phyloP scores from a whole-genome alignment of 2,113 vertebrate genomes.

The Etheostoma cragini region DNA sequence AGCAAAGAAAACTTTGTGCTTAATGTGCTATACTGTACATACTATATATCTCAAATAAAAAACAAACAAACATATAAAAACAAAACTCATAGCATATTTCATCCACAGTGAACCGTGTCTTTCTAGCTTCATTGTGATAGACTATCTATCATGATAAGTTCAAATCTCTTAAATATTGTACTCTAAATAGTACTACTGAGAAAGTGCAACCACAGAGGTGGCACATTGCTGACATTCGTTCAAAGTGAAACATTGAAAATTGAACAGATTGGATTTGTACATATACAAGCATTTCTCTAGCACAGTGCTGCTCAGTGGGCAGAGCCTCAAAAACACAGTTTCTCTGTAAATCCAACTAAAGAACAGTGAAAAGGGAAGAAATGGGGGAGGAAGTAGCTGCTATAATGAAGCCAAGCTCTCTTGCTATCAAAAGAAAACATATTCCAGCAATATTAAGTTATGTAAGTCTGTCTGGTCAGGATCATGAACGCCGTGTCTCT shows the following conservation, averaged over 20 bases:
- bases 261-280: neutral
- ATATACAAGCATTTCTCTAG: neutral
- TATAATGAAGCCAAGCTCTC: neutral
- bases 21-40: slow-evolving; percentile 19
- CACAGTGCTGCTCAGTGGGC: neutral
- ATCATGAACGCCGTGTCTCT: neutral
- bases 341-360: neutral
- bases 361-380: neutral
- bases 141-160: slow-evolving; percentile 61
- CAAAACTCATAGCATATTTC: slow-evolving; percentile 66
- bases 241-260: slow-evolving; percentile 51
- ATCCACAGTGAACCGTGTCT: slow-evolving; percentile 47
- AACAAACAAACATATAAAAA: slow-evolving; percentile 18
- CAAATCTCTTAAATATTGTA: slow-evolving; percentile 63
- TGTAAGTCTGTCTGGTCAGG: too few species aligned
- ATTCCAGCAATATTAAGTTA: neutral
- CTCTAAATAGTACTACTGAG: slow-evolving; percentile 75
- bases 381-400: neutral
- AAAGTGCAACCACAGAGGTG: slow-evolving; percentile 42
- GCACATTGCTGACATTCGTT: slow-evolving; percentile 54
- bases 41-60: slow-evolving; percentile 18
- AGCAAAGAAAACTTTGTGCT: slow-evolving; percentile 29
- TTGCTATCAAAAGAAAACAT: neutral
- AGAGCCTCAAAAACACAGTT: neutral
- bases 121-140: slow-evolving; percentile 80